Base-by-base conservation (phyloP, 64 coral and sea anemone genomes). In the Acropora yongei region DNA sequence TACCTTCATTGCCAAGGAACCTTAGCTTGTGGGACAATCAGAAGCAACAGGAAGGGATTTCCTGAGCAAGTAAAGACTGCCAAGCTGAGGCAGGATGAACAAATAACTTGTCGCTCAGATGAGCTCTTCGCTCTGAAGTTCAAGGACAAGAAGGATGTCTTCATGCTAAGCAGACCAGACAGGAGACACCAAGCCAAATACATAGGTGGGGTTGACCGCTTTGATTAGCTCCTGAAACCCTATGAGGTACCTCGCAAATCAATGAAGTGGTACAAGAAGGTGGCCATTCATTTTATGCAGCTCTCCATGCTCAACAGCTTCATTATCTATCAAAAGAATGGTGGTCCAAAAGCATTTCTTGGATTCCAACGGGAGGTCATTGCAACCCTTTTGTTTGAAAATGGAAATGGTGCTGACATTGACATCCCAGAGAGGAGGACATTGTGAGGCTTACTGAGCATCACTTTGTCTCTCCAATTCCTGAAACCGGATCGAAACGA, bases 221-320 rank as follows among this genome's bases (percentile, higher is more conserved):
- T 55, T 78, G 74, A 89, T 18, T 75, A 89, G 87, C 19, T 89
- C 18, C 74, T 78, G 20, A 78, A 89, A 67, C 45, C 67, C 44
- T 74, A 73, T 73, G 58, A 79, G 49, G 78, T 90, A 41, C 53
- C 53, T 8, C 44, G 3, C 10, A 76, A 75, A 61, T 43, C 51
- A 60, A n/a, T 82, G 47, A 82, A 82, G 51, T 82, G 76, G 47
- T 76, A 76, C 7, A 75, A 76, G 13, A 47, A 76, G 45, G 71
- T 88, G 41, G 8, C 86, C 2, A 43, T 88, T 76, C 18, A 76
- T 88, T 7, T 30, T 30, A 30, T 30, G 30, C 30, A 30, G 30
- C 30, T 30, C 30, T 30, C 30, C 30, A 30, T 30, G 30, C 30
- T 30, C 30, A 30, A 30, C 30, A 30, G 30, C 30, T 30, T 30